phyloP scores from a whole-genome alignment of 2,113 vertebrate genomes.

The Caracal caracal region DNA sequence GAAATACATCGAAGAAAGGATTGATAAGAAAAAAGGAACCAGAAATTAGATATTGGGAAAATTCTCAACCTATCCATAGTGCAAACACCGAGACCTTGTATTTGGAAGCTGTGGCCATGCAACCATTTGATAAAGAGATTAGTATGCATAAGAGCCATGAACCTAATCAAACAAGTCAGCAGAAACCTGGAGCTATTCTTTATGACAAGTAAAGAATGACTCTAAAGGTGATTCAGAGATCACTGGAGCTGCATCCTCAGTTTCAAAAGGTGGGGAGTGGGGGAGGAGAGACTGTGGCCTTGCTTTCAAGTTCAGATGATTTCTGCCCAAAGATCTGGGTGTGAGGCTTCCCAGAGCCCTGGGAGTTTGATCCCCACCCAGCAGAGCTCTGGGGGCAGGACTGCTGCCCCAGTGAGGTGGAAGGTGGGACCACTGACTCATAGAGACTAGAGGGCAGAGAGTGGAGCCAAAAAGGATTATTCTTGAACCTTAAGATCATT shows the following conservation, averaged over 20 bases:
- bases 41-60: not conserved
- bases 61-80: not conserved
- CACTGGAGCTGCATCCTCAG: not conserved
- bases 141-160: not conserved
- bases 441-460: not conserved
- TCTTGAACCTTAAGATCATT: not conserved
- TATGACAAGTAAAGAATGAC: not conserved
- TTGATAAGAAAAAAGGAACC: not conserved
- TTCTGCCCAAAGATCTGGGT: not conserved
- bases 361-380: not conserved
- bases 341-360: not conserved
- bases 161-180: not conserved
- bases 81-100: not conserved
- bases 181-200: not conserved
- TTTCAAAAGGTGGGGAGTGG: not conserved
- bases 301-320: not conserved
- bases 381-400: not conserved
- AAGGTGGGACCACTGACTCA: not conserved
- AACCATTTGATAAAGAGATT: not conserved
- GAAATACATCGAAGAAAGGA: not conserved
- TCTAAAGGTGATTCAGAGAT: not conserved
- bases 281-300: not conserved
- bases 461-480: not conserved
- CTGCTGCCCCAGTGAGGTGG: fast-evolving
- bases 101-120: not conserved